Evolutionary conservation across 2,797 vertebrate genomes (phyloP).

Genomic region (Oryzias sinensis): DNA sequence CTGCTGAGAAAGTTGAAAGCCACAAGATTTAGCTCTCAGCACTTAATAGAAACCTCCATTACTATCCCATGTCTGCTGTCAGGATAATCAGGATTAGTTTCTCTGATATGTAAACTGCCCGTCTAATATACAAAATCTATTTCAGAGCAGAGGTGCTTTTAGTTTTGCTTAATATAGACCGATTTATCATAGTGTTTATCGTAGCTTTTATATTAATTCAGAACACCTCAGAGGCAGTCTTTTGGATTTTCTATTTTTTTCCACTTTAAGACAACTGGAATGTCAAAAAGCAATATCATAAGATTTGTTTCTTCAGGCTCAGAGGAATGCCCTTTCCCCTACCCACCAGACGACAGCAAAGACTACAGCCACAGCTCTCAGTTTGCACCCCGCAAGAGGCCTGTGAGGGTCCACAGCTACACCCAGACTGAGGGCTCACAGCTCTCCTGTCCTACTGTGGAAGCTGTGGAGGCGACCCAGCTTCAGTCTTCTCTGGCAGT

Average conservation of each 20-base stretch:
- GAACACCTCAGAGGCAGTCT: constrained; percentile 4
- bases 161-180: constrained; percentile 26
- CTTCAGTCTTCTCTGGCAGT: constrained; percentile 60
- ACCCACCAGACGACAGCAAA: constrained; percentile 77
- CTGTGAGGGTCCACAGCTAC: constrained; percentile 75
- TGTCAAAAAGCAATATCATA: neutral
- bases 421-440: constrained; percentile 86
- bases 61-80: constrained; percentile 3
- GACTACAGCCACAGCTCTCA: constrained; percentile 87
- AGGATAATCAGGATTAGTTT: constrained; percentile 51
- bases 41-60: constrained; percentile 20
- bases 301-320: constrained; percentile 63
- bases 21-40: constrained; percentile 3
- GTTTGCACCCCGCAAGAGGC: constrained; percentile 69
- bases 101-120: constrained; percentile 49
- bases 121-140: constrained; percentile 33
- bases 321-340: constrained; percentile 83
- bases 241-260: constrained; percentile 5
- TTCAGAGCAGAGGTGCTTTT: constrained; percentile 27
- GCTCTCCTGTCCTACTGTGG: constrained; percentile 17
- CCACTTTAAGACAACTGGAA: too few species aligned
- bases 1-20: constrained; percentile 19
- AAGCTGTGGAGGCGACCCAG: constrained; percentile 26
- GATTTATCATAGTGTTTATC: constrained; percentile 13
- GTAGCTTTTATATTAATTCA: neutral